These are phyloP conservation scores for Sebastes umbrosus DNA, from an alignment of 2,797 vertebrate species.

Conservation along the genomic window DNA sequence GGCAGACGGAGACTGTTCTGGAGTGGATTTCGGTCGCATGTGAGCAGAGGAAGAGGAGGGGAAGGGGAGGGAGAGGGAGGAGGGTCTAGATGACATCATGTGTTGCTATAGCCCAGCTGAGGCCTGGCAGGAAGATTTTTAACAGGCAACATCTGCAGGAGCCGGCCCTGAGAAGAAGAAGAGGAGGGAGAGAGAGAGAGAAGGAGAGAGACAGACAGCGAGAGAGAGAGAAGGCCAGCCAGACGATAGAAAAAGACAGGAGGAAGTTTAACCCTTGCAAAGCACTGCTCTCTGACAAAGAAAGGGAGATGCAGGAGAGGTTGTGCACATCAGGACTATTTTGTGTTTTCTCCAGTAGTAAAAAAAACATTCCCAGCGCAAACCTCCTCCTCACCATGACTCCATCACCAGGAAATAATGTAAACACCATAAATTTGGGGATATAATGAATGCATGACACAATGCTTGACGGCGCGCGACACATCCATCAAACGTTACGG, in stretches of 20 bases:
- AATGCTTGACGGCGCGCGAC: neutral
- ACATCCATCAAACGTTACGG: constrained; percentile 2
- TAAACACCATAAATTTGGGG: constrained; percentile 3
- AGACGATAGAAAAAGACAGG: constrained; percentile 41
- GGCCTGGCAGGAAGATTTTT: constrained; percentile 80
- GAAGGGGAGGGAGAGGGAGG: constrained; percentile 51
- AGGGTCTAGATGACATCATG: constrained; percentile 84
- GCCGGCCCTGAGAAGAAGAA: constrained; percentile 34
- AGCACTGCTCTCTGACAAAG: constrained; percentile 14
- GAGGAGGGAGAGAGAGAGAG: neutral
- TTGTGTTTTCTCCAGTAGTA: neutral
- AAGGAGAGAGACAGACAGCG: neutral
- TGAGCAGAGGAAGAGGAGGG: constrained; percentile 49
- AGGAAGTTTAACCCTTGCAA: constrained; percentile 59
- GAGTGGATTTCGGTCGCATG: constrained; percentile 71
- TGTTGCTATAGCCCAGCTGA: constrained; percentile 86
- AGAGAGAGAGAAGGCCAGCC: constrained; percentile 23
- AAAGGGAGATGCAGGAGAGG: neutral
- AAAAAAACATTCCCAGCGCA: neutral
- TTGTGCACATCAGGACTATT: neutral
- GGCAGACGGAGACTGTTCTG: constrained; percentile 47
- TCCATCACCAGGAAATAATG: neutral
- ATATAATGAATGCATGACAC: neutral
- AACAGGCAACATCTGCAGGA: constrained; percentile 80
- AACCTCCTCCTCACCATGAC: neutral